Base-by-base conservation (phyloP, 2,888 invertebrate genomes). In the Oxyteleia sp. region DNA sequence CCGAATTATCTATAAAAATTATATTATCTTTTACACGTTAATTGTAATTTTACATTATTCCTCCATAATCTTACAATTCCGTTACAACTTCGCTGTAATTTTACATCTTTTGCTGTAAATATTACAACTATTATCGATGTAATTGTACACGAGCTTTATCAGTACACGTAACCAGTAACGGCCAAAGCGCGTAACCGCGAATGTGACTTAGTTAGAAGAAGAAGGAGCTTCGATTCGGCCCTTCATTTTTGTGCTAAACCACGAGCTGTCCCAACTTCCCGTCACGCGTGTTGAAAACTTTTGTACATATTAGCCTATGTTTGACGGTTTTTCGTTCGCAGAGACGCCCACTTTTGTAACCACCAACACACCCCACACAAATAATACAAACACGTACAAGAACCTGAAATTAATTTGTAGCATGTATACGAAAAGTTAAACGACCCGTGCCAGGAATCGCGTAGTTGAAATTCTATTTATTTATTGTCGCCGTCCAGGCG, bases 221-320 rank as follows among this genome's bases (percentile, higher is more conserved):
- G n/a, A 16, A 35, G 35, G 16, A 59, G 51, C 43, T 59, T 79
- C 29, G 68, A 68, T 53, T 74, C 66, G 57, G 47, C 53, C 49
- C 47, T 63, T 71, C 51, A 49, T 71, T 81, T 74, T 72, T 80
- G 32, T 79, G 69, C 66, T 53, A 51, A 63, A 23, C 15, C 38
- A 57, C 69, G 64, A 71, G 38, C 68, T 72, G 69, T 10, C n/a
- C 45, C 41, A 41, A 43, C 20, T 75, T 82, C 71, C 69, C 66
- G 68, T 74, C 74, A 55, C 61, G 41, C 59, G 69, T 71, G 69
- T 71, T 66, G 26, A 61, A 55, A 69, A 23, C 68, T 85, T 88
- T 88, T 90, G 91, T 91, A 91, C 82, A 91, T 91, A 91, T 85
- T 90, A 90, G 89, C 86, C 82, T 84, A 88, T 75, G 85, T 87